These are phyloP conservation scores for Microctonus brassicae DNA, from an alignment of 2,888 invertebrate genomes.

Conservation along the genomic window DNA sequence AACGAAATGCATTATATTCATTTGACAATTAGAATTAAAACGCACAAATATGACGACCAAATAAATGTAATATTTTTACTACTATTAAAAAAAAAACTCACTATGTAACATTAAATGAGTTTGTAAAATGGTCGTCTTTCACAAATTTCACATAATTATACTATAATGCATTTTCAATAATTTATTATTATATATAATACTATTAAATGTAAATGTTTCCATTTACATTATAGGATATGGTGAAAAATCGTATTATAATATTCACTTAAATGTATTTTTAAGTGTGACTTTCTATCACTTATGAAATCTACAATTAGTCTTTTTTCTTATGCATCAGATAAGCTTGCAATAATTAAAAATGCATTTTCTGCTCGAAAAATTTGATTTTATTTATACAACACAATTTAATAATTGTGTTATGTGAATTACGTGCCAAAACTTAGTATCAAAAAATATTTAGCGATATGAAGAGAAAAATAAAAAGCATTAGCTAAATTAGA, in stretches of 20 bases:
- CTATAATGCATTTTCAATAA: not conserved
- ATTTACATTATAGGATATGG: not conserved
- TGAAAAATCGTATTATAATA: not conserved
- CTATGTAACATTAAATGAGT: not conserved
- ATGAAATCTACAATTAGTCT: not conserved
- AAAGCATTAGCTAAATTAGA: slow-evolving; percentile 41
- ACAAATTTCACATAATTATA: not conserved
- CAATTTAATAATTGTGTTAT: slow-evolving; percentile 56
- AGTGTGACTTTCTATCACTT: not conserved
- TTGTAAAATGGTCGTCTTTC: not conserved
- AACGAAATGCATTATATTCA: not conserved
- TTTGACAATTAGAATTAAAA: not conserved
- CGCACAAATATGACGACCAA: not conserved
- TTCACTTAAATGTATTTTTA: not conserved
- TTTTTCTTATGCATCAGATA: not conserved
- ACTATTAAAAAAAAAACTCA: not conserved
- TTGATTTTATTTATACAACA: slow-evolving; percentile 41
- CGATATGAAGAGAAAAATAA: slow-evolving; percentile 15
- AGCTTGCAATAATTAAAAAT: not conserved
- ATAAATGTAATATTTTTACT: not conserved
- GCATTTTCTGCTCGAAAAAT: not conserved
- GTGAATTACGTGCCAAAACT: slow-evolving; percentile 69
- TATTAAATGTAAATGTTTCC: not conserved
- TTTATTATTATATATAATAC: not conserved
- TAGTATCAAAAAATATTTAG: slow-evolving; percentile 52